Evolutionary conservation across 2,797 vertebrate genomes (phyloP).

Genomic region (Sparus aurata): DNA sequence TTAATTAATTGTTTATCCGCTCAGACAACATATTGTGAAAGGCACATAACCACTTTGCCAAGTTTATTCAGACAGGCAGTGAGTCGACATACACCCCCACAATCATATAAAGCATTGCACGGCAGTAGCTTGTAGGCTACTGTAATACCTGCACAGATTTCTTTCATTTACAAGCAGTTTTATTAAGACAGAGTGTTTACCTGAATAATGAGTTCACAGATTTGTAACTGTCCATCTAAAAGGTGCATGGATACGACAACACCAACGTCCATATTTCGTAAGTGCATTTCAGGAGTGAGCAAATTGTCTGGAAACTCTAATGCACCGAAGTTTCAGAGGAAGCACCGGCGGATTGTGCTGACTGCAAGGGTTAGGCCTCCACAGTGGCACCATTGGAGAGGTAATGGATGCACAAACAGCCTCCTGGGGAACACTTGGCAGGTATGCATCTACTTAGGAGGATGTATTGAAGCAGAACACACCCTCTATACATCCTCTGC

Average conservation of each 20-base stretch:
- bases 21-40: constrained; percentile 50
- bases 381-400: constrained; percentile 70
- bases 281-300: constrained; percentile 42
- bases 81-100: constrained; percentile 20
- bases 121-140: constrained; percentile 2
- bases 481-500: constrained; percentile 63
- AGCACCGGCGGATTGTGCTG: constrained; percentile 76
- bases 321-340: constrained; percentile 69
- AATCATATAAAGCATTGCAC: constrained; percentile 41
- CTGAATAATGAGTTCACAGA: constrained; percentile 55
- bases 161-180: constrained; percentile 36
- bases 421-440: constrained; percentile 78
- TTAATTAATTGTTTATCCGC: constrained; percentile 45
- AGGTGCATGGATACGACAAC: constrained; percentile 38
- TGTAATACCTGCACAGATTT: constrained; percentile 32
- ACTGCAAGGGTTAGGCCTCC: constrained; percentile 59
- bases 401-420: constrained; percentile 81
- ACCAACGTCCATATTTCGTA: constrained; percentile 48
- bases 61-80: constrained; percentile 64
- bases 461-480: constrained; percentile 60
- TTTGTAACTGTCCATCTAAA: constrained; percentile 44
- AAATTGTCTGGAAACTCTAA: constrained; percentile 56
- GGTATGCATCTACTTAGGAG: constrained; percentile 75
- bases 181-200: constrained; percentile 51
- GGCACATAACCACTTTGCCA: constrained; percentile 32